Evolutionary conservation across 2,888 invertebrate species (phyloP).

Genomic region (Orchesellides sinensis): DNA sequence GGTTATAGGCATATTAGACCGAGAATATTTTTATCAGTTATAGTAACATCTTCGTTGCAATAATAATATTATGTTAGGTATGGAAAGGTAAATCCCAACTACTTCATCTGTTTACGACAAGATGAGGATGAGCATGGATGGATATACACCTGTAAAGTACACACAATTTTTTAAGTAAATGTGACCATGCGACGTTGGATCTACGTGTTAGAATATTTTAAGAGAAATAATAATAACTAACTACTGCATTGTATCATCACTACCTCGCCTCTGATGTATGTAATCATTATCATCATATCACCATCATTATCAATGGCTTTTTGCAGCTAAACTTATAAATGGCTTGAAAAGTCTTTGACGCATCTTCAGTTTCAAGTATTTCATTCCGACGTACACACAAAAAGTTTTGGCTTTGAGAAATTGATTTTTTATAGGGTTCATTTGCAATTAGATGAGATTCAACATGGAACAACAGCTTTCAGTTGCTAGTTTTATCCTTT

Average conservation of each 20-base stretch:
- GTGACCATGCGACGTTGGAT: background rate
- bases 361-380: conserved; percentile 14
- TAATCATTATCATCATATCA: background rate
- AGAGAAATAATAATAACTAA: background rate
- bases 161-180: background rate
- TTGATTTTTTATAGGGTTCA: background rate
- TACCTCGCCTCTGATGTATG: background rate
- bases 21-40: background rate
- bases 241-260: background rate
- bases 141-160: background rate
- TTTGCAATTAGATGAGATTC: background rate
- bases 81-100: background rate
- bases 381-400: conserved; percentile 11
- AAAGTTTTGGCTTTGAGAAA: too few species aligned
- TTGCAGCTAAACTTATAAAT: conserved; percentile 45
- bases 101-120: background rate
- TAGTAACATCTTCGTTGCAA: conserved; percentile 15
- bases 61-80: conserved; percentile 17
- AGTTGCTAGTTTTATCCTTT: background rate
- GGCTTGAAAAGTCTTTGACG: background rate
- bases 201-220: background rate
- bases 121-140: background rate
- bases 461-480: conserved; percentile 6
- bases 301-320: background rate
- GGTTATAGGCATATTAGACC: background rate